Evolutionary conservation across 2,888 invertebrate species (phyloP).

Genomic region (Lumbricus terrestris): DNA sequence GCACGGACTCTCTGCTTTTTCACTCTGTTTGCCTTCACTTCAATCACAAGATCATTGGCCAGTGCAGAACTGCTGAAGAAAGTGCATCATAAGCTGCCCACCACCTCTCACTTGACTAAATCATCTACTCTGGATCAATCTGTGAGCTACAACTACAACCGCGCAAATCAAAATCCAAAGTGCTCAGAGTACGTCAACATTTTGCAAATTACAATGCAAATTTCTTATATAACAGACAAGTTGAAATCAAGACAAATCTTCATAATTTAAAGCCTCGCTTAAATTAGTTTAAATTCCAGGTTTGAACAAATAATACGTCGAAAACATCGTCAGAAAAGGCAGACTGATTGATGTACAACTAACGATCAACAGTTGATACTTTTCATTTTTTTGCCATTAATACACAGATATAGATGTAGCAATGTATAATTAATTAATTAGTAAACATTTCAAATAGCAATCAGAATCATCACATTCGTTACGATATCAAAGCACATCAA

Average conservation of each 20-base stretch:
- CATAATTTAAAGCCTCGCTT: neutral
- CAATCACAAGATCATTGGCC: neutral
- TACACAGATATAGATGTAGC: neutral
- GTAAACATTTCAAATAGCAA: neutral
- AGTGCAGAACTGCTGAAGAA: neutral
- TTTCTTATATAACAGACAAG: neutral
- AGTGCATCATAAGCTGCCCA: neutral
- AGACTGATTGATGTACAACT: neutral
- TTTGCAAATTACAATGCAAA: neutral
- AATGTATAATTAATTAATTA: neutral
- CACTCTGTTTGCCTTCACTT: neutral
- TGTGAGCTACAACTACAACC: neutral
- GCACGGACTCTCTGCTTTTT: neutral
- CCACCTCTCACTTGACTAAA: neutral
- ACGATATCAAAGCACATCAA: conserved; percentile 3
- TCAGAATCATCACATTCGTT: neutral
- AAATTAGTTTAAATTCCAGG: no score
- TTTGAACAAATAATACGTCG: neutral
- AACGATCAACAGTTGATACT: neutral
- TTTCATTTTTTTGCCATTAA: neutral
- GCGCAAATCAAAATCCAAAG: neutral
- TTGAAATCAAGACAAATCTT: neutral
- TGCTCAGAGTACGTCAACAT: neutral
- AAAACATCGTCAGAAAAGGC: neutral
- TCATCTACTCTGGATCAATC: neutral